These are phyloP conservation scores for Delphinus delphis DNA, from an alignment of 2,113 vertebrate genomes.

Conservation along the genomic window DNA sequence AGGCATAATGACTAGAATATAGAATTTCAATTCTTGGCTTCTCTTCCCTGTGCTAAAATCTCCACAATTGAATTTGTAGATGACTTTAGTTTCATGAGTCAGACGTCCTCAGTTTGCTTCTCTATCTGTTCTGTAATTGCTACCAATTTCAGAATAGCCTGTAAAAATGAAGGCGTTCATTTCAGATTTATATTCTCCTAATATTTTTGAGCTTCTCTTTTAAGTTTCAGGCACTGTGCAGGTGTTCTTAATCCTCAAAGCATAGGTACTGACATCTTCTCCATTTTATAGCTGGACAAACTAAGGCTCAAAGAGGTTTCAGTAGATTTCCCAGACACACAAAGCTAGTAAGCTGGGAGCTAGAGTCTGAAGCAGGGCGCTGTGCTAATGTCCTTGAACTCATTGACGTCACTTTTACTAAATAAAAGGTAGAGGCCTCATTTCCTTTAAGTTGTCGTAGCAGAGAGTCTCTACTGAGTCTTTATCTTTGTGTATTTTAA, in stretches of 20 bases:
- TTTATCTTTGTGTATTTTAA: neutral
- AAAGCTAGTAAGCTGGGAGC: neutral
- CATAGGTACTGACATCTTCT: constrained; percentile 14
- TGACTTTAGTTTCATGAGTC: constrained; percentile 47
- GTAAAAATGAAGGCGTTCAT: constrained; percentile 48
- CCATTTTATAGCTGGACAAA: constrained; percentile 21
- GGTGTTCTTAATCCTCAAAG: constrained; percentile 21
- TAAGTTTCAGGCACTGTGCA: neutral
- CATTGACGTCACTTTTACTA: neutral
- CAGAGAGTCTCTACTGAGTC: neutral
- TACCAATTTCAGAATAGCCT: constrained; percentile 55
- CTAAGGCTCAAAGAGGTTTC: neutral
- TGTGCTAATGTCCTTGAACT: neutral
- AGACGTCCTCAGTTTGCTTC: constrained; percentile 36
- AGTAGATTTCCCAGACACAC: neutral
- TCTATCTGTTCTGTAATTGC: constrained; percentile 44
- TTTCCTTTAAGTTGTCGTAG: constrained; percentile 12
- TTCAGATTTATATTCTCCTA: constrained; percentile 50
- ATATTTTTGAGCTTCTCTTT: constrained; percentile 40
- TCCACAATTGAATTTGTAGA: constrained; percentile 42
- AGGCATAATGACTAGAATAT: constrained; percentile 48
- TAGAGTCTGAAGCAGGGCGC: neutral
- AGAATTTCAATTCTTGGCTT: constrained; percentile 53
- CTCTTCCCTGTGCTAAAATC: constrained; percentile 46
- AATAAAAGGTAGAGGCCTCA: neutral